A percentile compares a stretch with the other conserved stretches of the same genome.
Evolutionary conservation across 2,888 invertebrate species (phyloP).

Genomic region (Spisula solida): DNA sequence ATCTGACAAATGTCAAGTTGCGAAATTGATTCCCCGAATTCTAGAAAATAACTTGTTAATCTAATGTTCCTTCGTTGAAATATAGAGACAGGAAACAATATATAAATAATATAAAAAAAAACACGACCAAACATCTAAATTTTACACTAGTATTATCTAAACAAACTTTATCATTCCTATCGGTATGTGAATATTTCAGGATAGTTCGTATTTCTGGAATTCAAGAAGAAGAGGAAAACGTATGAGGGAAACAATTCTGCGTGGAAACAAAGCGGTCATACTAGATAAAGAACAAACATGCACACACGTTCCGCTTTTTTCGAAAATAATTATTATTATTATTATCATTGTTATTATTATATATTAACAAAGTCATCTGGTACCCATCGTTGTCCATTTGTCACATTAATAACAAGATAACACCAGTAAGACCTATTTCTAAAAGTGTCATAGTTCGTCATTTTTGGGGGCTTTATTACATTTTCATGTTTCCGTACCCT

Average conservation of each 20-base stretch:
- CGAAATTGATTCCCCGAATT: neutral
- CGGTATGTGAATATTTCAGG: neutral
- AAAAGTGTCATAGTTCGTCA: too few relatives aligned
- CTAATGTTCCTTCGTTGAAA: conserved; percentile 4
- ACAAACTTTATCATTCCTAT: neutral
- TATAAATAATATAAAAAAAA: neutral
- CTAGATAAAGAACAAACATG: too few relatives aligned
- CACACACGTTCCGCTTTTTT: too few relatives aligned
- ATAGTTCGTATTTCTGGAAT: neutral
- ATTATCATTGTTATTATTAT: too few relatives aligned
- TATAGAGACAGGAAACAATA: neutral
- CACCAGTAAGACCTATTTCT: too few relatives aligned
- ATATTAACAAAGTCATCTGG: too few relatives aligned
- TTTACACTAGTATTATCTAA: neutral
- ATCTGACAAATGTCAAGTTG: neutral
- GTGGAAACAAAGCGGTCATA: neutral
- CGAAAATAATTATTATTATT: too few relatives aligned
- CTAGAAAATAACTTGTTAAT: neutral
- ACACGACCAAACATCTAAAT: neutral
- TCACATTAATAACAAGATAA: too few relatives aligned
- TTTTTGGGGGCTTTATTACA: too few relatives aligned
- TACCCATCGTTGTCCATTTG: too few relatives aligned
- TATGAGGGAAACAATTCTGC: neutral
- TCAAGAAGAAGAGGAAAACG: neutral
- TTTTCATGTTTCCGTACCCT: too few relatives aligned